A percentile compares a stretch with the other conserved stretches of the same genome.
Conservation (phyloP, 35 echinoderm and acorn worm species). For the Apostichopus parvimensis region DNA sequence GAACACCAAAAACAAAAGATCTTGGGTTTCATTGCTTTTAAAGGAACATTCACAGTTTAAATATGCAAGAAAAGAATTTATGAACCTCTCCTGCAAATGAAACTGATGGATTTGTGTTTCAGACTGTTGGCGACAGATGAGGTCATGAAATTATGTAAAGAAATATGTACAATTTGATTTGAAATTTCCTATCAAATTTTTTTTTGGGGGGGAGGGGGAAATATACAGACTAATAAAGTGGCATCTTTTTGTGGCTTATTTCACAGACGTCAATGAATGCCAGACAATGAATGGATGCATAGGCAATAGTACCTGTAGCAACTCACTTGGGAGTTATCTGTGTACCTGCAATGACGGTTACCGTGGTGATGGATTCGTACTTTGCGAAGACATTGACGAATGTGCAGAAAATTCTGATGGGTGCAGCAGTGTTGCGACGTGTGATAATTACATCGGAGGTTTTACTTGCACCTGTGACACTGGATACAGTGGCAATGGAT, state of each 20-base stretch:
- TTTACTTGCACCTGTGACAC: slow-evolving; percentile 67
- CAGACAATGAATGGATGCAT: slow-evolving; percentile 52
- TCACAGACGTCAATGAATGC: slow-evolving; percentile 87
- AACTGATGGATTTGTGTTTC: too few species aligned
- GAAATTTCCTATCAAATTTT: too few species aligned
- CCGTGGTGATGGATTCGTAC: slow-evolving; percentile 9
- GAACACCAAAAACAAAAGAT: too few species aligned
- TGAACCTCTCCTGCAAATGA: too few species aligned
- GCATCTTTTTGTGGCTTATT: background rate
- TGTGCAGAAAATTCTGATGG: slow-evolving; percentile 50
- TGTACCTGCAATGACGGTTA: slow-evolving; percentile 73
- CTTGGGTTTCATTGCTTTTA: too few species aligned
- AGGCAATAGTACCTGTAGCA: slow-evolving; percentile 57
- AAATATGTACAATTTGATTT: too few species aligned
- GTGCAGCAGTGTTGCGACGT: slow-evolving; percentile 40
- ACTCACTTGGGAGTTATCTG: slow-evolving; percentile 65
- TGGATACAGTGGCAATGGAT: slow-evolving; percentile 80
- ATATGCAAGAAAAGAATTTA: too few species aligned
- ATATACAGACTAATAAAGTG: too few species aligned
- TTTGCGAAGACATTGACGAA: slow-evolving; percentile 73
- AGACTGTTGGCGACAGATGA: too few species aligned
- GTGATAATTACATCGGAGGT: slow-evolving; percentile 58
- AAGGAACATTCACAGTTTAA: too few species aligned
- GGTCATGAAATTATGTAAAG: too few species aligned
- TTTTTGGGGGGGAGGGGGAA: too few species aligned